A percentile compares a stretch with the other conserved stretches of the same genome.
Evolutionary conservation across 2,888 invertebrate species (phyloP).

Genomic region (Acrobasis suavella): DNA sequence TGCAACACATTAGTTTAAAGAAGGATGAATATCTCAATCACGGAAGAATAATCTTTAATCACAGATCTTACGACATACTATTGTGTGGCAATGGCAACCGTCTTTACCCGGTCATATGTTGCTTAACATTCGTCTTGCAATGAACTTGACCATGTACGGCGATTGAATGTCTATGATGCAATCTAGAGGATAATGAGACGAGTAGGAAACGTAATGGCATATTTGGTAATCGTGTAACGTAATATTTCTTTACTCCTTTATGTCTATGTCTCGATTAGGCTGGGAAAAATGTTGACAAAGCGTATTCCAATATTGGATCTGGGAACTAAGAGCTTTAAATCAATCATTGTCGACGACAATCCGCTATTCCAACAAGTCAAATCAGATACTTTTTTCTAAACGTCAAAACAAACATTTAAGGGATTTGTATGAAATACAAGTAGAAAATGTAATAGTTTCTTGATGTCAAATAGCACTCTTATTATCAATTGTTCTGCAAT

Average conservation of each 20-base stretch:
- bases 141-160: constrained; percentile 31
- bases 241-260: background rate
- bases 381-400: too few species aligned
- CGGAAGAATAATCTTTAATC: background rate
- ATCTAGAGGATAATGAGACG: constrained; percentile 1
- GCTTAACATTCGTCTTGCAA: constrained; percentile 25
- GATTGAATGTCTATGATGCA: constrained; percentile 2
- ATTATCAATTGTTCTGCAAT: too few species aligned
- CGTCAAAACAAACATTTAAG: too few species aligned
- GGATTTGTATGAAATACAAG: too few species aligned
- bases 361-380: too few species aligned
- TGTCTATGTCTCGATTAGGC: background rate
- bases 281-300: too few species aligned
- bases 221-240: background rate
- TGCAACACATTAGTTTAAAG: background rate
- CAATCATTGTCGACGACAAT: too few species aligned
- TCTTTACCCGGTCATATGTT: background rate
- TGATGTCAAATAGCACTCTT: too few species aligned
- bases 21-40: background rate
- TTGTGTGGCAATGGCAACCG: background rate
- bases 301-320: too few species aligned
- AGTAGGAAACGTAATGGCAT: background rate
- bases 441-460: too few species aligned
- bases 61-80: background rate
- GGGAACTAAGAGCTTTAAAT: too few species aligned